Evolutionary conservation across 2,113 vertebrate genomes (phyloP), one percentile per base, ranked within the genome.

Genomic region (Colaptes auratus): DNA sequence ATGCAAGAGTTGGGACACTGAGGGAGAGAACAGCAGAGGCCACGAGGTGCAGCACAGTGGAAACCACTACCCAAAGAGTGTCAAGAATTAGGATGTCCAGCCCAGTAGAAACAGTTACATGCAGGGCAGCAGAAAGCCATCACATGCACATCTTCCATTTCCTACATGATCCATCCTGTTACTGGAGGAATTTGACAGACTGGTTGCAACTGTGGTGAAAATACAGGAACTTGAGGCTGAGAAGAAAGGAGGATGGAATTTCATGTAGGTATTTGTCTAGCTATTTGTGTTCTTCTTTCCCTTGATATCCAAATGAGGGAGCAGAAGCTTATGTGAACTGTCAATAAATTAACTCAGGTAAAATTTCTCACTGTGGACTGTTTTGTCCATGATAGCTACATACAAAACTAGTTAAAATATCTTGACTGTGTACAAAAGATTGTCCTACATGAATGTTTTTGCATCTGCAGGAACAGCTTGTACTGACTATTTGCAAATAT

Each of bases 11-110:
- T 2, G 35, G 39, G 46, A 35, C 50, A 30, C 15, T 11, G 46
- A 30, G 44, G 35, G 74, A 55, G 14, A 69, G 8, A 70, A 17
- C 35, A 72, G 3, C 18, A 44, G 59, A 39, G 31, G 56, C 46
- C 20, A 2, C 15, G 39, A n/a, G 0, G 0, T 18, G 50, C 28
- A 30, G 48, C 1, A 2, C 1, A 4, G 14, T 5, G 1, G 79
- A 58, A 79, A 50, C 27, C 23, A 18, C 12, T 12, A n/a, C 55
- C 56, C 39, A n/a, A 28, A 39, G 33, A 6, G 50, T 24, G 35
- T 33, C 75, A 33, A 44, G 61, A 75, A 9, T 56, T 35, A 20
- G 0, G 0, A 79, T 31, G 27, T 30, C 42, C 53, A 52, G 27
- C 1, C 0, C 1, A 1, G 24, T 2, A 74, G 48, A n/a, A 83